phyloP scores from a whole-genome alignment of 2,113 vertebrate species.

The Percina caprodes region DNA sequence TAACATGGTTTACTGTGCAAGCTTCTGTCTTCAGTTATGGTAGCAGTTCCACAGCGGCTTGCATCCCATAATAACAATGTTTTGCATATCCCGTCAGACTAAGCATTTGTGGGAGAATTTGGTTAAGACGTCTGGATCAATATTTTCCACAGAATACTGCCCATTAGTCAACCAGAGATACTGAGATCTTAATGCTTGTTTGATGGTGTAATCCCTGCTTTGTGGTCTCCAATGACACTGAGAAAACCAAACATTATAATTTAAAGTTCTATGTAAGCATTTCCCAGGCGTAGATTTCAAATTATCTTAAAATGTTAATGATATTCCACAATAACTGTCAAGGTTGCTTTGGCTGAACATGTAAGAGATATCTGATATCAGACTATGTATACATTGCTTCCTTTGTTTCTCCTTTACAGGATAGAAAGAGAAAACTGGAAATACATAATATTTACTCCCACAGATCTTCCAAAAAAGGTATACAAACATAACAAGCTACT shows the following conservation, averaged over 20 bases:
- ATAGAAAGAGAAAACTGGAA: slow-evolving; percentile 62
- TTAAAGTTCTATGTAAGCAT: too few species aligned
- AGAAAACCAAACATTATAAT: background rate
- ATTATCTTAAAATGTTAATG: background rate
- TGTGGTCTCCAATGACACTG: background rate
- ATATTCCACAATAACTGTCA: background rate
- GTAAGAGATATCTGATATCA: background rate
- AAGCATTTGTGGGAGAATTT: slow-evolving; percentile 1
- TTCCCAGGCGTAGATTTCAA: background rate
- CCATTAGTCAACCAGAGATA: background rate
- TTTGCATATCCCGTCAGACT: background rate
- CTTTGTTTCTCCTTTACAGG: slow-evolving; percentile 37
- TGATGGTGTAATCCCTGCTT: background rate
- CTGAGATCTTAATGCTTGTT: background rate
- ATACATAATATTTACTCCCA: slow-evolving; percentile 85
- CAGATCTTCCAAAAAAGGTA: slow-evolving; percentile 51
- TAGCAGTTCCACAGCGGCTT: background rate
- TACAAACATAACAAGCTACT: background rate
- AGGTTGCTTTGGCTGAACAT: background rate
- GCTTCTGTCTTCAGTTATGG: background rate
- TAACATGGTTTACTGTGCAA: background rate
- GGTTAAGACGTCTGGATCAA: slow-evolving; percentile 6
- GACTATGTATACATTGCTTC: too few species aligned
- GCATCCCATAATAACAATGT: background rate
- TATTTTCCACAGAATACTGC: background rate